Evolutionary conservation across 2,113 vertebrate genomes (phyloP).

Genomic region (Nothocercus julius): DNA sequence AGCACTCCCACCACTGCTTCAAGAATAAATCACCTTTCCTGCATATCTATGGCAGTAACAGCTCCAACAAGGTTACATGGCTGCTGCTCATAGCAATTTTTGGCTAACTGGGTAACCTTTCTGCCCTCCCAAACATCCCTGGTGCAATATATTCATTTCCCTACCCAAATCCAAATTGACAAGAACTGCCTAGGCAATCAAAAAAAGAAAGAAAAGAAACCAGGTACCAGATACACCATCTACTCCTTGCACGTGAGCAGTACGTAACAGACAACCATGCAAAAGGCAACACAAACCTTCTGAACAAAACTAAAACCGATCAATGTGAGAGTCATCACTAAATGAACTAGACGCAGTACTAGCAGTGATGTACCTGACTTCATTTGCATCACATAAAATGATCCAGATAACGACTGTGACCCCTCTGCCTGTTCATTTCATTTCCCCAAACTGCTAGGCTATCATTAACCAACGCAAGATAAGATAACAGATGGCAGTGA

Average conservation of each 20-base stretch:
- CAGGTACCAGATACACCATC: not conserved
- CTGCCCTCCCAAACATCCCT: not conserved
- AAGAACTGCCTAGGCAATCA: not conserved
- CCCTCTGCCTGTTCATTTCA: conserved; percentile 13
- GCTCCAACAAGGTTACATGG: not conserved
- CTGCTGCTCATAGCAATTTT: not conserved
- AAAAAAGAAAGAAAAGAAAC: not conserved
- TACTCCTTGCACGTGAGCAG: not conserved
- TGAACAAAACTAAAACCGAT: not conserved
- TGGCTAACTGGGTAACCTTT: not conserved
- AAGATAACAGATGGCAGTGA: conserved; percentile 42
- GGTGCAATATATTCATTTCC: not conserved
- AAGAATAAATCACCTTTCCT: not conserved
- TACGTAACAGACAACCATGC: not conserved
- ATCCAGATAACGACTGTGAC: conserved; percentile 41
- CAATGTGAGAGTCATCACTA: not conserved
- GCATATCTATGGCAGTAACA: not conserved
- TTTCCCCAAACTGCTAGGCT: conserved; percentile 44
- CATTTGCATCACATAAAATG: conserved; percentile 44
- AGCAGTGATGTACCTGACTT: conserved; percentile 21
- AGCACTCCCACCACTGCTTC: not conserved
- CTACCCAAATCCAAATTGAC: not conserved
- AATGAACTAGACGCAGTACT: not conserved
- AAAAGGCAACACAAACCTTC: not conserved
- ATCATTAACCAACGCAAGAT: conserved; percentile 30